Evolutionary conservation across 2,888 invertebrate genomes (phyloP).

Genomic region (Plebejus anna): DNA sequence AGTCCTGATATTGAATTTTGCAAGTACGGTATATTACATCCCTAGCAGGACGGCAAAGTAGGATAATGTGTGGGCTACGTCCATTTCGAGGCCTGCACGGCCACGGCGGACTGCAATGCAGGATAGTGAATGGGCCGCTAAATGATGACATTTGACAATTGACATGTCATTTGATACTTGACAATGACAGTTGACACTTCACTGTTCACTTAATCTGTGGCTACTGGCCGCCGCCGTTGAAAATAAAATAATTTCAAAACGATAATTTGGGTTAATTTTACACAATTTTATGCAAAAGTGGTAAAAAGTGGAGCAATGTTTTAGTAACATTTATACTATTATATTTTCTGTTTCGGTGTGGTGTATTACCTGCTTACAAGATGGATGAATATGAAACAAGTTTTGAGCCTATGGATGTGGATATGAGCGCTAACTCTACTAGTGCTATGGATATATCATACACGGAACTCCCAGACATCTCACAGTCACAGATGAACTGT

Average conservation of each 20-base stretch:
- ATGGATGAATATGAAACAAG: constrained; percentile 43
- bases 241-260: not conserved
- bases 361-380: not conserved
- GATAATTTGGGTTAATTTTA: too few relatives aligned
- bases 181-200: too few relatives aligned
- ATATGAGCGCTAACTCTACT: constrained; percentile 57
- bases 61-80: too few relatives aligned
- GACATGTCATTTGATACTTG: too few relatives aligned
- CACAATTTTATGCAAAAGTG: not conserved
- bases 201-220: too few relatives aligned
- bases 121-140: too few relatives aligned
- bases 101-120: too few relatives aligned
- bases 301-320: not conserved
- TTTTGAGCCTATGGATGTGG: constrained; percentile 70
- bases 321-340: not conserved
- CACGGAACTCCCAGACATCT: constrained; percentile 37
- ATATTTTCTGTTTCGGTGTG: not conserved
- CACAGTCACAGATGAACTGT: not conserved
- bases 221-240: not conserved
- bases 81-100: too few relatives aligned
- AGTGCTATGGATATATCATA: constrained; percentile 58
- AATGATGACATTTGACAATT: too few relatives aligned
- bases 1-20: too few relatives aligned
- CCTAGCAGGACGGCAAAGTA: too few relatives aligned
- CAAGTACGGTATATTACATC: too few relatives aligned